Evolutionary conservation across 2,113 vertebrate species (phyloP).

Genomic region (Rostratula benghalensis): DNA sequence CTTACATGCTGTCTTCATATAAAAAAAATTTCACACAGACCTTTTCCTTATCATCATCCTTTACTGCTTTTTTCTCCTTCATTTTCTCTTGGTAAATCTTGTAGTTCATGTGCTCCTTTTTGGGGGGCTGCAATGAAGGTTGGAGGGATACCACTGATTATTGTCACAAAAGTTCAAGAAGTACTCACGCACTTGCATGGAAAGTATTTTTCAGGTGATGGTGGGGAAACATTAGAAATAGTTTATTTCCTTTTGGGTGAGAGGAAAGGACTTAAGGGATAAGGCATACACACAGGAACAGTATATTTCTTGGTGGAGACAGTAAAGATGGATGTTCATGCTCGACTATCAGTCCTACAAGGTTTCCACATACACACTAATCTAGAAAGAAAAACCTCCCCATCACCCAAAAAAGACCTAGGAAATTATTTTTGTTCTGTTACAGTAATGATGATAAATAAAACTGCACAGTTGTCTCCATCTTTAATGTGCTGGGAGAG

Average conservation of each 20-base stretch:
- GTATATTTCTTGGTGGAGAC: not conserved
- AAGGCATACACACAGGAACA: rapidly evolving
- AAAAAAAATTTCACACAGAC: conserved; percentile 69
- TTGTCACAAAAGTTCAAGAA: not conserved
- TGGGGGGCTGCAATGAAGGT: conserved; percentile 82
- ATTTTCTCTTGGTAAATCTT: conserved; percentile 85
- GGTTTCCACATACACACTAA: not conserved
- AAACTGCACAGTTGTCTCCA: not conserved
- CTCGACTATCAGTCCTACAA: not conserved
- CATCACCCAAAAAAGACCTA: not conserved
- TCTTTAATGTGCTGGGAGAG: not conserved
- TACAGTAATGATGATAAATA: not conserved
- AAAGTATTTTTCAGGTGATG: not conserved
- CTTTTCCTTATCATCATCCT: conserved; percentile 72
- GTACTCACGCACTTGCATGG: not conserved
- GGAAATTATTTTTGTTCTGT: not conserved
- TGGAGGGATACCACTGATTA: not conserved
- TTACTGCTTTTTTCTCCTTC: conserved; percentile 79
- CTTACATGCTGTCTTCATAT: not conserved
- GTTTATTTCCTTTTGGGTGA: not conserved
- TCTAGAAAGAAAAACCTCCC: not conserved
- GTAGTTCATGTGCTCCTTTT: conserved; percentile 88
- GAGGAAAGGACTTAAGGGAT: not conserved
- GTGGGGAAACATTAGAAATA: not conserved
- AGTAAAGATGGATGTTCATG: not conserved